Conservation (phyloP, 2,888 invertebrate species). For the Podabrus alpinus region DNA sequence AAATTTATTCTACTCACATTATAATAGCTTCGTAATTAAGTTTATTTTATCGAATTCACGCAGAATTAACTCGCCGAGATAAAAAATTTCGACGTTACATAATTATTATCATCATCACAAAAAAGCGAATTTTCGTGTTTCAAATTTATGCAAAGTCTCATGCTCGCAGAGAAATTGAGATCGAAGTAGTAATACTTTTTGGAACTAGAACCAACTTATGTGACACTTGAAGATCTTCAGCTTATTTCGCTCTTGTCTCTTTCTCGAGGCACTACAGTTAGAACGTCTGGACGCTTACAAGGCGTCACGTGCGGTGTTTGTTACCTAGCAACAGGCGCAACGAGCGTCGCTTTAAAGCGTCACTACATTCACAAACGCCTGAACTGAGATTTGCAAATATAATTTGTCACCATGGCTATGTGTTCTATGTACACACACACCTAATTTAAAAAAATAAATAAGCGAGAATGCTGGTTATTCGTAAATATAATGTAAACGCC, state of each 20-base stretch:
- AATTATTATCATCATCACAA: background rate
- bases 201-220: background rate
- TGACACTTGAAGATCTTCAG: constrained; percentile 10
- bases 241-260: constrained; percentile 19
- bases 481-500: background rate
- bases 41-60: background rate
- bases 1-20: background rate
- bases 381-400: constrained; percentile 28
- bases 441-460: background rate
- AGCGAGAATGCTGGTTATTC: background rate
- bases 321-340: constrained; percentile 38
- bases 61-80: background rate
- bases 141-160: background rate
- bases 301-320: constrained; percentile 39
- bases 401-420: constrained; percentile 13
- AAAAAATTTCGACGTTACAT: background rate
- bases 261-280: constrained; percentile 19
- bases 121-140: background rate
- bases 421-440: background rate
- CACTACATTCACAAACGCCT: constrained; percentile 21
- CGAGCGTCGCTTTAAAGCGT: constrained; percentile 30
- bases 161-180: background rate
- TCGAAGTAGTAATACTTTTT: background rate
- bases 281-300: constrained; percentile 35
- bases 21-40: background rate